phyloP scores from a whole-genome alignment of 2,888 invertebrate genomes.

The Ferrisia virgata region DNA sequence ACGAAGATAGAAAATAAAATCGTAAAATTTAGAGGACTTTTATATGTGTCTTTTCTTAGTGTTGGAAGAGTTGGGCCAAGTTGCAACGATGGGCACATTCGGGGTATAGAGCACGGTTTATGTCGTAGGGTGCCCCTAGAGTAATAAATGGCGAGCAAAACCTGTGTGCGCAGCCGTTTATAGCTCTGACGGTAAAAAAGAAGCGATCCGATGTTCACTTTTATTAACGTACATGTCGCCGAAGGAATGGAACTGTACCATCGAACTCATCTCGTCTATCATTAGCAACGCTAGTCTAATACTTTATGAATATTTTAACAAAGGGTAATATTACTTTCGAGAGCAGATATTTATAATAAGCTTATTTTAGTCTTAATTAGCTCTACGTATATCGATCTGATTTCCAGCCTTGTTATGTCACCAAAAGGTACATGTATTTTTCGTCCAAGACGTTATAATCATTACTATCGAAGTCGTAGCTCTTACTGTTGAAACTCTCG shows the following conservation, averaged over 20 bases:
- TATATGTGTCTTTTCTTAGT: conserved; percentile 44
- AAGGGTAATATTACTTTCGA: neutral
- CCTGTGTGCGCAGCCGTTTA: conserved; percentile 45
- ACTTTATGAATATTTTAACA: neutral
- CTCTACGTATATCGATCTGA: neutral
- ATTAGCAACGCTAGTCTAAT: neutral
- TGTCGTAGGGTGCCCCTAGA: conserved; percentile 44
- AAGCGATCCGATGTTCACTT: conserved; percentile 34
- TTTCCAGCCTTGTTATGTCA: neutral
- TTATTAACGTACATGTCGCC: neutral
- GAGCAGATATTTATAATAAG: neutral
- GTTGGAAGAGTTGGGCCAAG: conserved; percentile 43
- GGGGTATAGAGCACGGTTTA: conserved; percentile 40
- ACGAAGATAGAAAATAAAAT: conserved; percentile 45
- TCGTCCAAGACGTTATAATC: neutral
- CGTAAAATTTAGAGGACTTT: conserved; percentile 46
- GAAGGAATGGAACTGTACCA: conserved; percentile 14
- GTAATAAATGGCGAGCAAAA: conserved; percentile 46
- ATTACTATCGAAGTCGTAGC: conserved; percentile 18
- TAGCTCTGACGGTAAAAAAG: conserved; percentile 34
- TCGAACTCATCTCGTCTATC: neutral
- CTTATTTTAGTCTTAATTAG: neutral
- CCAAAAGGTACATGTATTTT: neutral
- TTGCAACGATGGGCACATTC: conserved; percentile 45
- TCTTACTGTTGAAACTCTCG: conserved; percentile 31